These are phyloP conservation scores for Patiria pectinifera DNA, from an alignment of 53 echinoderm and acorn worm species.

Conservation along the genomic window DNA sequence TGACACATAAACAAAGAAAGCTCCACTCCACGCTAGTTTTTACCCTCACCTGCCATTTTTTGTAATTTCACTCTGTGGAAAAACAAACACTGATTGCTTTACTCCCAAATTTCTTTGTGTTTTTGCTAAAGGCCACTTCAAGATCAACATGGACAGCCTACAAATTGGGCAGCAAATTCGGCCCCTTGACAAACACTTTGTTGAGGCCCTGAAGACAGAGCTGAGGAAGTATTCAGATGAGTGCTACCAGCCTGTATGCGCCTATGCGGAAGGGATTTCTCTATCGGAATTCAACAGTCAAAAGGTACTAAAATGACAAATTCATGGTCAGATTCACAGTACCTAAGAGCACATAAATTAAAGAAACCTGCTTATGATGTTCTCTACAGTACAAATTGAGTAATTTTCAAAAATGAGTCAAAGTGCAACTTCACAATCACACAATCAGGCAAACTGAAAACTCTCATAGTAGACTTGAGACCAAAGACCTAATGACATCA, in stretches of 20 bases:
- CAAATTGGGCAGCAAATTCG: constrained; percentile 37
- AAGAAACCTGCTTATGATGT: not conserved
- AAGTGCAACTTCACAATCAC: no score
- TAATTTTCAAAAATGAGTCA: no score
- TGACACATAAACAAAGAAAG: no score
- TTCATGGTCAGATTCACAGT: not conserved
- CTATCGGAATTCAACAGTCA: not conserved
- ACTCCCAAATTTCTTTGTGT: no score
- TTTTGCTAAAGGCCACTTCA: constrained; percentile 5
- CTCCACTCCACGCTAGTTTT: no score
- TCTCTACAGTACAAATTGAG: no score
- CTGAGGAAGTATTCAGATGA: constrained; percentile 15
- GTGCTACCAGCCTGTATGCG: constrained; percentile 37
- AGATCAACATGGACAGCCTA: not conserved
- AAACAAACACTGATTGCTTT: no score
- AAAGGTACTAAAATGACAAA: not conserved
- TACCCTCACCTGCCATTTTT: no score
- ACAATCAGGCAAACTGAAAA: no score
- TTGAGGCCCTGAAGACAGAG: not conserved
- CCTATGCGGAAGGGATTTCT: not conserved
- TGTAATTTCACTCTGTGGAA: no score
- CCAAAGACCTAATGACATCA: no score
- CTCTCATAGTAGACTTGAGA: no score
- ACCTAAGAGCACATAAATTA: not conserved
- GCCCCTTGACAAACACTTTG: constrained; percentile 3